phyloP scores from a whole-genome alignment of 2,113 vertebrate species.

The Fregata magnificens region DNA sequence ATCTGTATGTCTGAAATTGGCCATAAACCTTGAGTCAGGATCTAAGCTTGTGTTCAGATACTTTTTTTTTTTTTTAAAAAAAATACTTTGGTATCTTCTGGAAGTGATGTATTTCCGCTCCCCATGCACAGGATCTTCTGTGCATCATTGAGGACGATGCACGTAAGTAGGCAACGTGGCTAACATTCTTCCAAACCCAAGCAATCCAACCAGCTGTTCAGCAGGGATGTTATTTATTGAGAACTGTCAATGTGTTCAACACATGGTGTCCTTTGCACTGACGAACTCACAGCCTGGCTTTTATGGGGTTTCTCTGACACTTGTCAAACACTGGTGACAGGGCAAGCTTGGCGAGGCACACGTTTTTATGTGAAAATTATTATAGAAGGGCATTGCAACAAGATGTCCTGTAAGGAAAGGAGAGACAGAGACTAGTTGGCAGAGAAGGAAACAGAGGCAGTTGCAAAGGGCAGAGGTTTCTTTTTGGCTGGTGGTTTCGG shows the following conservation, averaged over 20 bases:
- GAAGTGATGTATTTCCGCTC: constrained; percentile 44
- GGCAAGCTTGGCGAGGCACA: not conserved
- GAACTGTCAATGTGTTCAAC: constrained; percentile 48
- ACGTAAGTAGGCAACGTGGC: constrained; percentile 35
- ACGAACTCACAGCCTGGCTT: not conserved
- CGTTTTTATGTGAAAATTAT: not conserved
- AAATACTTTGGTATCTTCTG: not conserved
- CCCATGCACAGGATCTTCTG: not conserved
- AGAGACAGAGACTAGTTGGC: not conserved
- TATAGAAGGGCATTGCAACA: not conserved
- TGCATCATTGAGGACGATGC: constrained; percentile 19
- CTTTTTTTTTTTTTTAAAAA: not conserved
- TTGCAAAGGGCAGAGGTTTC: constrained; percentile 18
- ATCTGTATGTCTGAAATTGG: not conserved
- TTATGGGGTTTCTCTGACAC: constrained; percentile 5
- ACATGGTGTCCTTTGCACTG: constrained; percentile 41
- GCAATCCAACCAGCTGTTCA: constrained; percentile 31
- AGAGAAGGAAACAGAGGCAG: not conserved
- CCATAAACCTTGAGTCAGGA: not conserved
- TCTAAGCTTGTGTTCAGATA: not conserved
- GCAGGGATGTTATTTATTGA: constrained; percentile 41
- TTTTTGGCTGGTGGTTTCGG: constrained; percentile 26
- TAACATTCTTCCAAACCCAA: constrained; percentile 49
- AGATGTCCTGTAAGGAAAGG: not conserved
- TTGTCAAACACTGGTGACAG: constrained; percentile 10